Evolutionary conservation across 2,113 vertebrate species (phyloP).

Genomic region (Phyllostomus discolor): DNA sequence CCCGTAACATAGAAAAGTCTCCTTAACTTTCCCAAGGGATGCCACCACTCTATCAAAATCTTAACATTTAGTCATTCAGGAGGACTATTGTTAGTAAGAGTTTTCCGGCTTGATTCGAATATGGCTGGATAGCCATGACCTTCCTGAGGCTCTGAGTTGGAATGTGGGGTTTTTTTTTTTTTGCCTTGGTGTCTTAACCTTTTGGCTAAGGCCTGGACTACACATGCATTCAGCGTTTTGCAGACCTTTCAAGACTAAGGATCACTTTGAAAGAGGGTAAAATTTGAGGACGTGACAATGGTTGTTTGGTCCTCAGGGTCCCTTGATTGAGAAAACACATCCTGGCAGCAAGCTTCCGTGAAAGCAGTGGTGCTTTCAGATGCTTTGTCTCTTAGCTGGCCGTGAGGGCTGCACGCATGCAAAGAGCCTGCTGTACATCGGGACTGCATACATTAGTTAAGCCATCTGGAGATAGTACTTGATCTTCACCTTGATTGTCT

Average conservation of each 20-base stretch:
- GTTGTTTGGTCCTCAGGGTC: not conserved
- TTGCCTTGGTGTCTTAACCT: not conserved
- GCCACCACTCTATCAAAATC: not conserved
- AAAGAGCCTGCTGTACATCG: not conserved
- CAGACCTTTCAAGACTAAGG: not conserved
- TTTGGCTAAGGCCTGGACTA: not conserved
- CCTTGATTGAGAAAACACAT: not conserved
- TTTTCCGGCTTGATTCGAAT: not conserved
- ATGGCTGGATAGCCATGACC: not conserved
- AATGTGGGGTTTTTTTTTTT: not conserved
- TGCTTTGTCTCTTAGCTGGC: not conserved
- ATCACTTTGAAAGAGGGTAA: not conserved
- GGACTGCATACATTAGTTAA: no score
- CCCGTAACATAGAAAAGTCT: not conserved
- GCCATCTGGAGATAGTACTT: not conserved
- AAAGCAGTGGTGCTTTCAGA: not conserved
- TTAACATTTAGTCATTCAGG: not conserved
- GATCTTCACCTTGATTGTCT: not conserved
- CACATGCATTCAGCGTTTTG: not conserved
- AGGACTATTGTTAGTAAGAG: not conserved
- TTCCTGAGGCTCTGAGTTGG: not conserved
- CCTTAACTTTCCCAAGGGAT: not conserved
- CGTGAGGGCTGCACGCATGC: accelerated
- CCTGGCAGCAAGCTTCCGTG: not conserved
- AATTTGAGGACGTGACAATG: not conserved